Evolutionary conservation across 2,797 vertebrate species (phyloP), one percentile per base, ranked within the genome.

Genomic region (Tokudaia tokunoshimensis): DNA sequence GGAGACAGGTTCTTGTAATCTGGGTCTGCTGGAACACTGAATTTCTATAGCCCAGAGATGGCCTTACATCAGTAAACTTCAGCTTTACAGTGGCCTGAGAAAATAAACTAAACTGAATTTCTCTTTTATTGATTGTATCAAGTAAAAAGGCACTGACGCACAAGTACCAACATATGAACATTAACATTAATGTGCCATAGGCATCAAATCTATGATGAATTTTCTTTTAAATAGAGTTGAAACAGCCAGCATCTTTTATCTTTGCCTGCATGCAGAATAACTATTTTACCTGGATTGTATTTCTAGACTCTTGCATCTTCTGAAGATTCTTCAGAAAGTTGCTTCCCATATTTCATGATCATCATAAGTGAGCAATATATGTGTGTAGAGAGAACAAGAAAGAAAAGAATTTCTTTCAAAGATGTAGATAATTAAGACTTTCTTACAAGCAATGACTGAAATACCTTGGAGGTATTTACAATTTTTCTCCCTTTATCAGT

Each of bases 21-120:
- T 12, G 29, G 72, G 17, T 3, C 0, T 19, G 15, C 65, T 75
- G 34, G 6, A 50, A 55, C 4, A 52, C 1, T 94, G 83, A 20
- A 88, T 37, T 93, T 88, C 50, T 29, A 50, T 7, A 72, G 15
- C 15, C 20, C 24, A 88, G 34, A 82, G 80, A 50, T 31, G 17
- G 31, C 79, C 67, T 75, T 87, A 67, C 63, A 86, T 0, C 15
- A 67, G 24, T 13, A 47, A 87, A 34, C 29, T 47, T 79, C 61
- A 88, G 3, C 41, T 55, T 44, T 65, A 11, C 17, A 96, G 37
- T 26, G 57, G 29, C 24, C 14, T 57, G 34, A 81, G 44, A 37
- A 95, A 82, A 86, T 44, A 78, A 96, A 80, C 20, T 65, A 17
- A 78, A 20, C 10, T 88, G 80, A 80, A n/a, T 91, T 92, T 96